Conservation (phyloP, 2,888 invertebrate genomes). For the Mesorhabditis spiculigera region DNA sequence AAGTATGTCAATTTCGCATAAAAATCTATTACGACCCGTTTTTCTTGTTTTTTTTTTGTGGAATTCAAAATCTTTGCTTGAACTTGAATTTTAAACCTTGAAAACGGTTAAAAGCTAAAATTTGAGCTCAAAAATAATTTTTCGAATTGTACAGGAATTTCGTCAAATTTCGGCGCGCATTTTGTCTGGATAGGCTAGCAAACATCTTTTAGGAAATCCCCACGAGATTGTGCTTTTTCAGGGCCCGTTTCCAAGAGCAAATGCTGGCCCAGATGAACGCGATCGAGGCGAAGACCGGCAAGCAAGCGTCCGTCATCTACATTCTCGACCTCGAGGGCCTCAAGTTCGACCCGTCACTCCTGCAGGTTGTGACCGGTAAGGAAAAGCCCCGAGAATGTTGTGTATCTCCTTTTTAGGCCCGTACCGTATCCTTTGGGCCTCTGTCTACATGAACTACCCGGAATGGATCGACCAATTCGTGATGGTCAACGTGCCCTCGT, state of each 20-base stretch:
- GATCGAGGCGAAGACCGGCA: slow-evolving; percentile 37
- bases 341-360: slow-evolving; percentile 39
- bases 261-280: slow-evolving; percentile 41
- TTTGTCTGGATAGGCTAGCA: not conserved
- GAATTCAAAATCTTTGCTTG: no score
- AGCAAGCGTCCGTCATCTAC: slow-evolving; percentile 35
- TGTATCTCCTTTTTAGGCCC: slow-evolving; percentile 26
- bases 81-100: no score
- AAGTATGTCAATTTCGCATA: no score
- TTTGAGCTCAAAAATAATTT: no score
- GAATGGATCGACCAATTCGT: slow-evolving; percentile 44
- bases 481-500: slow-evolving; percentile 45
- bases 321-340: slow-evolving; percentile 47
- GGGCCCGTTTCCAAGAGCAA: slow-evolving; percentile 40
- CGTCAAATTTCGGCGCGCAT: not conserved
- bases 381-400: not conserved
- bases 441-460: slow-evolving; percentile 45
- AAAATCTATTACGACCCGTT: no score
- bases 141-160: not conserved
- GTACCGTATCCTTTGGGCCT: slow-evolving; percentile 46
- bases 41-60: no score
- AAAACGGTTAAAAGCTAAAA: no score
- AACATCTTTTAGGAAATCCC: not conserved
- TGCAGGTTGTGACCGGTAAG: slow-evolving; percentile 40
- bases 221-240: slow-evolving; percentile 13